These are phyloP conservation scores for Sebastes diaconus DNA, from an alignment of 2,797 vertebrate genomes.

Conservation along the genomic window DNA sequence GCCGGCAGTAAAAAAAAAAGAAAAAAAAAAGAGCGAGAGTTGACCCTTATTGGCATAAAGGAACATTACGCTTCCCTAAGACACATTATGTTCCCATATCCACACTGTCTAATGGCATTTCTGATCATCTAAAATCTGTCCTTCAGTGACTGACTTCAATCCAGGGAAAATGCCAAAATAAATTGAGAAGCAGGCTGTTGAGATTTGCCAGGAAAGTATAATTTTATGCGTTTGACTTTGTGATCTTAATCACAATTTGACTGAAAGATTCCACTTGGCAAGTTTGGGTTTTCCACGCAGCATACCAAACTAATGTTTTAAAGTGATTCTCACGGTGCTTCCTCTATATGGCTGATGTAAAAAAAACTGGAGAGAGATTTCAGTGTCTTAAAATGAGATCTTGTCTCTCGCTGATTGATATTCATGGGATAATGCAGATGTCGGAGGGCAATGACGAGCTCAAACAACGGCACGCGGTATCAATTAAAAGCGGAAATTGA, in stretches of 20 bases:
- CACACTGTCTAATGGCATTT: conserved; percentile 31
- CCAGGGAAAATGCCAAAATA: conserved; percentile 34
- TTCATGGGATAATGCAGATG: conserved; percentile 30
- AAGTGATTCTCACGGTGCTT: background rate
- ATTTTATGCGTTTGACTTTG: conserved; percentile 18
- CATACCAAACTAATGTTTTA: background rate
- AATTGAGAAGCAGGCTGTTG: conserved; percentile 18
- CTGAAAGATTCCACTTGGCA: background rate
- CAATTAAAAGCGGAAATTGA: conserved; percentile 26
- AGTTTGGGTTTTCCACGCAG: background rate
- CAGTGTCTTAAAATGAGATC: background rate
- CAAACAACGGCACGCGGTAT: conserved; percentile 16
- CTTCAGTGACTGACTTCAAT: conserved; percentile 23
- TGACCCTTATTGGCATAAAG: conserved; percentile 36
- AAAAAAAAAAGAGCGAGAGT: conserved; percentile 20
- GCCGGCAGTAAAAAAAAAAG: conserved; percentile 10
- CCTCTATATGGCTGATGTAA: background rate
- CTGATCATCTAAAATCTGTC: conserved; percentile 41
- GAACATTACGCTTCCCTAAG: conserved; percentile 22
- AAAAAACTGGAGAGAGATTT: conserved; percentile 1
- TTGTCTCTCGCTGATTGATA: conserved; percentile 14
- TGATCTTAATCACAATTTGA: background rate
- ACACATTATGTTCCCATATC: conserved; percentile 33
- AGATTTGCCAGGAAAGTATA: conserved; percentile 7
- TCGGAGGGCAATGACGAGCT: conserved; percentile 5